Base-by-base conservation (phyloP, 1,140 invertebrate species). In the Scylla paramamosain region DNA sequence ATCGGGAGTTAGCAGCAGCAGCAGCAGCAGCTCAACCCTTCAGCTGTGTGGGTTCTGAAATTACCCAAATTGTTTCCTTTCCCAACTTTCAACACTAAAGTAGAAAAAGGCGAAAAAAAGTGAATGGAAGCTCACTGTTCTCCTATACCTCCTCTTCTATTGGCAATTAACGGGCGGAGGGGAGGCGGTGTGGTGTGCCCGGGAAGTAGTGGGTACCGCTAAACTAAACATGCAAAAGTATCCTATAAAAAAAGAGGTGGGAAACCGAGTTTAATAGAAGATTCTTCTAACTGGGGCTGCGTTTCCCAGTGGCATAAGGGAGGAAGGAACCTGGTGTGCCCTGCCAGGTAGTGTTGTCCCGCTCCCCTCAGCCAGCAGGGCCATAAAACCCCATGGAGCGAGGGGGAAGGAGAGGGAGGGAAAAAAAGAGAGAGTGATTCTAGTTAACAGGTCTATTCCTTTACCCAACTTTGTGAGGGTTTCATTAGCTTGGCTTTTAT, bases 371-470 rank as follows among this genome's bases (percentile, higher is more conserved):
- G n/a, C 67, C 16, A 20, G 67, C 67, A 25, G 20, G 67, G 20
- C 67, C 67, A 77, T 77, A 77, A 77, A 77, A 77, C 67, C 67
- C 67, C 20, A 25, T 20, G 67, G 25, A 12, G n/a, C n/a, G 67
- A 77, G 39, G 84, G 89, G 45, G 25, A 52, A 52, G 39, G 46
- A 77, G 32, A 29, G 84, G 89, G 45, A 29, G n/a, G 25, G 39
- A 77, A 77, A 59, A 29, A 91, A 91, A 59, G 52, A 91, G 52
- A 91, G 59, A 28, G 48, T 91, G 29, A 77, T 67, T 25, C 32
- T 91, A 67, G 52, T 48, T 77, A 77, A 77, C 67, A 77, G 67
- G 67, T 77, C 67, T n/a, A 7, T 77, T 77, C n/a, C 67, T 77
- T 77, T 77, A 77, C 20, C 67, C n/a, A 25, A n/a, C 20, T 59